Conservation (phyloP, 2,113 vertebrate genomes). For the zebrafish (Danio rerio) region GRCz12tu NC_133193.1:16858501-16859000, state of each 20-base stretch:
- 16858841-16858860: conserved; percentile 20
- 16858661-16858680: conserved; percentile 91
- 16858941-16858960: conserved; percentile 94
- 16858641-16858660: conserved; percentile 72
- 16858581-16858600: neutral
- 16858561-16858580: neutral
- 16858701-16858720: conserved; percentile 98
- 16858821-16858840: conserved; percentile 17
- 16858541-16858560: neutral
- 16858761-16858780: conserved; percentile 70
- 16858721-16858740: conserved; percentile 99
- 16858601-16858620: neutral
- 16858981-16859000: conserved; percentile 87
- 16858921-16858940: conserved; percentile 87
- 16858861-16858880: neutral
- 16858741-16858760: conserved; percentile 98
- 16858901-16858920: neutral
- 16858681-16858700: conserved; percentile 95
- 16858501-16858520: neutral
- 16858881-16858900: neutral
- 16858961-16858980: conserved; percentile 91
- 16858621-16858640: conserved; percentile 60
- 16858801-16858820: conserved; percentile 44
- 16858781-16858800: conserved; percentile 61
- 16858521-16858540: neutral